Conservation (phyloP, 2,113 vertebrate genomes). For the Cyphomyrus discorhynchus region DNA sequence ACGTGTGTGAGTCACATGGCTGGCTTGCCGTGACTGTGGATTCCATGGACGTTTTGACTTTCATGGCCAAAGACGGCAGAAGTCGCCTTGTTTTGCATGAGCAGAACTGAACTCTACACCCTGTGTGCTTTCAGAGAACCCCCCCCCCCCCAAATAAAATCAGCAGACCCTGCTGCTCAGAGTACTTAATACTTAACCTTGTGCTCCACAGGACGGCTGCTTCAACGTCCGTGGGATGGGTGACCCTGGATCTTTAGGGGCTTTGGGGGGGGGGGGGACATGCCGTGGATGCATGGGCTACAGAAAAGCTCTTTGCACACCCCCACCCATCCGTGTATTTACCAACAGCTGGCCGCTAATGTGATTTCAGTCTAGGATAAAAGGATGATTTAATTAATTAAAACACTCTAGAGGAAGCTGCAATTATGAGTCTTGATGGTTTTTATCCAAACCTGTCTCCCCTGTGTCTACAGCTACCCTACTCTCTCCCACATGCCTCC, state of each 20-base stretch:
- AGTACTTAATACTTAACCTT: not conserved
- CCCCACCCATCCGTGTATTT: conserved; percentile 33
- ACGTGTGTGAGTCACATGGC: not conserved
- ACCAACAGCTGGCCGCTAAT: conserved; percentile 40
- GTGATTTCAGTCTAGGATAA: conserved; percentile 36
- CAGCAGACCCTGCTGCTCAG: not conserved
- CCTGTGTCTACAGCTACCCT: conserved; percentile 10
- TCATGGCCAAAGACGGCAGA: not conserved
- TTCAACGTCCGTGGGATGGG: conserved; percentile 15
- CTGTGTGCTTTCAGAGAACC: not conserved
- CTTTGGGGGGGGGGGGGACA: not conserved
- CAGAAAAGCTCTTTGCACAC: not conserved
- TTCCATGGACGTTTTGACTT: not conserved
- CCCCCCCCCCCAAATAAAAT: not conserved
- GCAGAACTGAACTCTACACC: not conserved
- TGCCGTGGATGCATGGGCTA: conserved; percentile 17
- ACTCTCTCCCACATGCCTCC: not conserved
- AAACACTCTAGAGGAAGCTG: conserved; percentile 42
- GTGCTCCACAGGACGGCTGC: not conserved
- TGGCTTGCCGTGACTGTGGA: not conserved
- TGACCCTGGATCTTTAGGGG: conserved; percentile 1
- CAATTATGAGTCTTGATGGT: conserved; percentile 43
- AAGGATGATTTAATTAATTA: conserved; percentile 46
- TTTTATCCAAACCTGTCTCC: conserved; percentile 29
- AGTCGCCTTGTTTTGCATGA: not conserved